Evolutionary conservation across 2,797 vertebrate genomes (phyloP), one percentile per base, ranked within the genome.

Genomic region (Dermochelys coriacea): DNA sequence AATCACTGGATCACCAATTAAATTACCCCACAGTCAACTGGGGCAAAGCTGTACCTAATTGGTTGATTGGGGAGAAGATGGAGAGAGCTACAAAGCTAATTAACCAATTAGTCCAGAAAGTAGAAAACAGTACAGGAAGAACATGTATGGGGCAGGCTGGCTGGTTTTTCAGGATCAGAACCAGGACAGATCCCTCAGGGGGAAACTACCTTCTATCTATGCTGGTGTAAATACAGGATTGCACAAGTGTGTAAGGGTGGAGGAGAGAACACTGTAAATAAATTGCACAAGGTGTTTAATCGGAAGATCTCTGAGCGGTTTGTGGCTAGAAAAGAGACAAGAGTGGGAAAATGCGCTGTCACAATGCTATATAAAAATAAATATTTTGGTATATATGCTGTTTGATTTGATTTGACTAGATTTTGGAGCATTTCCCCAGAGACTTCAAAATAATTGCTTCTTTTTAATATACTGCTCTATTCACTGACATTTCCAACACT

Each of bases 401-500:
- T 91, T 96, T 84, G 89, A 93, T 95, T 91, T 93, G 50, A 96
- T 97, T 95, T 94, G 77, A 92, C 90, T 97, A 51, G 89, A 59
- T 94, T 95, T 88, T 93, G 80, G 90, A 90, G 80, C 88, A 82
- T 93, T 95, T 94, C 89, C 89, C 93, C 50, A 51, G 86, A 95
- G 82, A 86, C 89, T 97, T 94, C 93, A 91, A n/a, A 95, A 93
- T 45, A 91, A 97, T 96, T 77, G 89, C 77, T 87, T 92, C 82
- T 71, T 94, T 92, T 97, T 83, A 94, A 95, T 94, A 96, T 86
- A 61, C 77, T 90, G 55, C 83, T 96, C 68, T 97, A 88, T 96
- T 97, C 97, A 91, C 93, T 95, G 96, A 93, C 94, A 97, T 93
- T 97, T 95, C 87, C 82, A 77, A 61, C 84, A 81, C 82, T 87